Evolutionary conservation across 2,797 vertebrate species (phyloP).

Genomic region (Scleropages formosus): DNA sequence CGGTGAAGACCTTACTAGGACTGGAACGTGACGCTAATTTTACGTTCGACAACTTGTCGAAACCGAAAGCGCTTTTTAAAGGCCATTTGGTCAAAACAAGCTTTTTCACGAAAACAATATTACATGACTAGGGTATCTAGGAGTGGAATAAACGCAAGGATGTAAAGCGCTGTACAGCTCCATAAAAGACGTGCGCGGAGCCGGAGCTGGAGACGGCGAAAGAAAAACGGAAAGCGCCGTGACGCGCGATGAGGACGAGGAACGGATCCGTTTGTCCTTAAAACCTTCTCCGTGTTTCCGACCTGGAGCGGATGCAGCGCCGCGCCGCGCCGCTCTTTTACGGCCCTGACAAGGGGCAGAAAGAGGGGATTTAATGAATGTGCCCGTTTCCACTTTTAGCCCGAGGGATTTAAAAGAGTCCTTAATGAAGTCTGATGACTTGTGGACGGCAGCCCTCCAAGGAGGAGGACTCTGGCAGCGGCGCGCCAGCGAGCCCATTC

Average conservation of each 20-base stretch:
- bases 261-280: background rate
- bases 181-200: too few species aligned
- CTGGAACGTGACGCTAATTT: too few species aligned
- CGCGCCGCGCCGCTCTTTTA: constrained; percentile 18
- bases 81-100: too few species aligned
- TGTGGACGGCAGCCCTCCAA: constrained; percentile 21
- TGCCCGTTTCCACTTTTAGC: constrained; percentile 36
- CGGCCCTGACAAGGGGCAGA: constrained; percentile 18
- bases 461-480: constrained; percentile 36
- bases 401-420: constrained; percentile 17
- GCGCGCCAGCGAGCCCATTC: constrained; percentile 28
- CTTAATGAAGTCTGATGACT: constrained; percentile 26
- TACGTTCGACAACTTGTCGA: too few species aligned
- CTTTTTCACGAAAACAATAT: too few species aligned
- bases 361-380: constrained; percentile 32
- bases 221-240: background rate
- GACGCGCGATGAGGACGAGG: background rate
- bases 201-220: too few species aligned
- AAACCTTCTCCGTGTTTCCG: constrained; percentile 30
- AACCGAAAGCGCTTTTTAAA: too few species aligned
- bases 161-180: too few species aligned
- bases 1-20: too few species aligned
- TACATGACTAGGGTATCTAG: too few species aligned
- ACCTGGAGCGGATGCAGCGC: constrained; percentile 18
- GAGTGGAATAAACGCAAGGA: too few species aligned